Conservation (phyloP, 2,113 vertebrate genomes). For the Lampris incognitus region DNA sequence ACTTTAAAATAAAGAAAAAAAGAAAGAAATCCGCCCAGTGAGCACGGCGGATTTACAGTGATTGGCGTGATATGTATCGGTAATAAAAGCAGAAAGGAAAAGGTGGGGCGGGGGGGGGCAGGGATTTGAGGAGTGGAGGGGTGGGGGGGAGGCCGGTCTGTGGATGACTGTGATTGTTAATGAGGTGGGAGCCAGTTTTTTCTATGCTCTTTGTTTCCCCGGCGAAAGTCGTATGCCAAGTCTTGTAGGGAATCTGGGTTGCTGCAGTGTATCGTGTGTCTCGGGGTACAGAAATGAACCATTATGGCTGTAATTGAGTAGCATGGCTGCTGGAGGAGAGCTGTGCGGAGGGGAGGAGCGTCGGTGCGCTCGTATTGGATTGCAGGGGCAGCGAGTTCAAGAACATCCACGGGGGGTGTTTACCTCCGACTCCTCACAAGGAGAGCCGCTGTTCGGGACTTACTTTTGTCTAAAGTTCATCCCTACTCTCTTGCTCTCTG, state of each 20-base stretch:
- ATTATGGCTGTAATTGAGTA: conserved; percentile 74
- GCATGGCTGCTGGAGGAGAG: conserved; percentile 41
- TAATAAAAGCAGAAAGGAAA: conserved; percentile 62
- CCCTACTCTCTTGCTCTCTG: background rate
- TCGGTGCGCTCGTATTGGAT: conserved; percentile 59
- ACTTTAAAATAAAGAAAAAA: background rate
- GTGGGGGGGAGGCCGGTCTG: conserved; percentile 17
- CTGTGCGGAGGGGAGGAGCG: conserved; percentile 39
- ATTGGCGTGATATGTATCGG: conserved; percentile 62
- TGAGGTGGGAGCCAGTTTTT: conserved; percentile 75
- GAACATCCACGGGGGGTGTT: conserved; percentile 61
- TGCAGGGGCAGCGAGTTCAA: conserved; percentile 71
- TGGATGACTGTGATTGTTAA: conserved; percentile 69
- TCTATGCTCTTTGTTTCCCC: conserved; percentile 73
- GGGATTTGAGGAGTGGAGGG: background rate
- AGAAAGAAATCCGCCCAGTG: conserved; percentile 43
- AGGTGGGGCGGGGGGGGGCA: conserved; percentile 12
- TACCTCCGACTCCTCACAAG: conserved; percentile 42
- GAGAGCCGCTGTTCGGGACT: conserved; percentile 34
- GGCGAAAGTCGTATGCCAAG: conserved; percentile 69
- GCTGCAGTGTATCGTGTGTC: conserved; percentile 72
- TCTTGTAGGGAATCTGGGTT: conserved; percentile 76
- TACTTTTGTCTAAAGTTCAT: background rate
- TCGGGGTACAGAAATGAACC: conserved; percentile 72
- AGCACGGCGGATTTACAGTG: conserved; percentile 59